Evolutionary conservation across 1,140 invertebrate species (phyloP), one percentile per base, ranked within the genome.

Genomic region (Eumeta japonica): DNA sequence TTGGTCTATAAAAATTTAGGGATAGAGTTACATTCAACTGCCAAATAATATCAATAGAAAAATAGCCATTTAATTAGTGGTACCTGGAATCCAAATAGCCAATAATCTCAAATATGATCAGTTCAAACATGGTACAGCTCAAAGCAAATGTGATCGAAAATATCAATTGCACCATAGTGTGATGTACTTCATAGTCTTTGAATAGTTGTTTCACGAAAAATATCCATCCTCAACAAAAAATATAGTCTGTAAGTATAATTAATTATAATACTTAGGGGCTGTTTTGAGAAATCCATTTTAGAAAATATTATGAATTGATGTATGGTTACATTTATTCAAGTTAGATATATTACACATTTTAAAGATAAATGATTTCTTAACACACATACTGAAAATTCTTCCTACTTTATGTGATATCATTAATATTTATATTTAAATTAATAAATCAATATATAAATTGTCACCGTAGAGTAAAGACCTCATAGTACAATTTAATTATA

Each of bases 71-170:
- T 30, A 19, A 19, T 35, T 19, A 35, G n/a, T 10, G 20, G 17
- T 46, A 77, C 75, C 73, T 76, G 33, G 71, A 67, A 61, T 97
- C 91, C 39, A 99, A 74, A 44, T 97, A 83, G 28, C 89, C 95
- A 34, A 98, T 76, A 59, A 99, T 99, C 80, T 99, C 97, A 81
- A 99, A 99, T 66, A 99, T 99, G 43, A 99, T 98, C 15, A 99
- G 79, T 68, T 99, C 97, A 77, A 99, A 99, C 92, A 99, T 97
- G 3, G 94, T 97, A 63, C 97, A 98, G 10, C 96, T 99, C 2
- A 99, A 74, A 3, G 97, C 89, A 71, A 99, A 97, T 27, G 95
- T 99, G 3, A 90, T 82, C 1, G 95, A 97, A 72, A 99, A 99
- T 55, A 98, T 93, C 2, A 98, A 74, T 63, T 98, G 92, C 4